These are phyloP conservation scores for Lapara coniferarum DNA, from an alignment of 2,888 invertebrate genomes.

Conservation along the genomic window DNA sequence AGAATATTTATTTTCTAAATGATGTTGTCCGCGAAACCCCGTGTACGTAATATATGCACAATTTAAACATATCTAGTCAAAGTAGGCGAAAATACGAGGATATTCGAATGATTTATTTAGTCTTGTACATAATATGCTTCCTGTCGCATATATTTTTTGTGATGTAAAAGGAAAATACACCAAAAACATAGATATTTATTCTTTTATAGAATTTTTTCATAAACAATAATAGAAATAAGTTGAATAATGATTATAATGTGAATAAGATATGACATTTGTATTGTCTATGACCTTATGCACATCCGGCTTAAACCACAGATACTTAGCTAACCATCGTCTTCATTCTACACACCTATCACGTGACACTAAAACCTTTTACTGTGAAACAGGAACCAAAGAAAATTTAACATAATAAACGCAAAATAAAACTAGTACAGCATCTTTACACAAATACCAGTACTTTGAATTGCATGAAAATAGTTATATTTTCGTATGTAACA, in stretches of 20 bases:
- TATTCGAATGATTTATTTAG: slow-evolving; percentile 60
- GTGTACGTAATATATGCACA: slow-evolving; percentile 64
- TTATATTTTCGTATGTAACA: background rate
- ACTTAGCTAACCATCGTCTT: background rate
- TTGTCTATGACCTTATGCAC: slow-evolving; percentile 12
- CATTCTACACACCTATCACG: too few species aligned
- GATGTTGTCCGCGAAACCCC: slow-evolving; percentile 63
- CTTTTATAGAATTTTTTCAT: slow-evolving; percentile 40
- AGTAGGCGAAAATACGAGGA: slow-evolving; percentile 65
- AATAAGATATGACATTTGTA: slow-evolving; percentile 26
- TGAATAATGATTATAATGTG: slow-evolving; percentile 30
- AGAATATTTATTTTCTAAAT: slow-evolving; percentile 76
- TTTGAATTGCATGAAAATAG: background rate
- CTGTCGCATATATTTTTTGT: slow-evolving; percentile 77
- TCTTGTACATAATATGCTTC: slow-evolving; percentile 70
- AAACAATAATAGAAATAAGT: slow-evolving; percentile 34
- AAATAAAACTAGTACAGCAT: too few species aligned
- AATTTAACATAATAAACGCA: too few species aligned
- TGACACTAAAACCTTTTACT: too few species aligned
- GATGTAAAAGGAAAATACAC: slow-evolving; percentile 48
- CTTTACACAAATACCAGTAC: too few species aligned
- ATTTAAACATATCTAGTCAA: slow-evolving; percentile 83
- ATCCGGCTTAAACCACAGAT: background rate
- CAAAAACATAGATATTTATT: slow-evolving; percentile 50
- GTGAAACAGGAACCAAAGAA: background rate